phyloP scores from a whole-genome alignment of 92 coral and sea anemone genomes.

The Hydrozoanthus gracilis region DNA sequence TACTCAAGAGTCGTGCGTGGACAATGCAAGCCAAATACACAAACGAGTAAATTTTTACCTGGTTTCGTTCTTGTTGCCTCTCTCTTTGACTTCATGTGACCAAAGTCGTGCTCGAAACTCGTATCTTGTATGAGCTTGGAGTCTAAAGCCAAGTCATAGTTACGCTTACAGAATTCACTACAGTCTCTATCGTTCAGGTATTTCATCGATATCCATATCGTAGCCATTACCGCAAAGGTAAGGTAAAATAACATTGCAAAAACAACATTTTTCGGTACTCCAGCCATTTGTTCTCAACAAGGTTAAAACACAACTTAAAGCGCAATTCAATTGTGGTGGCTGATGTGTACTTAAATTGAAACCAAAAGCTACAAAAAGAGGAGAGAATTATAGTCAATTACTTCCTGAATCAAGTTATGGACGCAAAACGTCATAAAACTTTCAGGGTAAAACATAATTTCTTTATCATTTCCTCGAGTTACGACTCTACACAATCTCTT shows the following conservation, averaged over 20 bases:
- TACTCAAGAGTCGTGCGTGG: neutral
- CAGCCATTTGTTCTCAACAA: constrained; percentile 32
- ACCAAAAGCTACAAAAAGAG: too few species aligned
- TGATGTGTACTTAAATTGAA: too few species aligned
- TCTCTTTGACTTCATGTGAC: constrained; percentile 46
- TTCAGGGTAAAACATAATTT: neutral
- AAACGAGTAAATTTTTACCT: neutral
- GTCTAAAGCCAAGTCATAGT: constrained; percentile 13
- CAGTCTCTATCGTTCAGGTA: constrained; percentile 76
- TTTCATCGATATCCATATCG: constrained; percentile 79
- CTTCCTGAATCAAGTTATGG: neutral
- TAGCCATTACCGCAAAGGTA: constrained; percentile 75
- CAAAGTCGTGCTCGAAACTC: constrained; percentile 61
- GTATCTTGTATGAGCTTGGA: constrained; percentile 37
- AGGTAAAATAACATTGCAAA: constrained; percentile 74
- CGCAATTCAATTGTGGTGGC: too few species aligned
- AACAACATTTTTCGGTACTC: constrained; percentile 62
- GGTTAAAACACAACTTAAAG: neutral
- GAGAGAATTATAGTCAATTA: too few species aligned
- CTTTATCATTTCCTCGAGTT: neutral
- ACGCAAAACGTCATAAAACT: constrained; percentile 1
- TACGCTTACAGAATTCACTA: constrained; percentile 55
- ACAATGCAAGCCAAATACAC: neutral
- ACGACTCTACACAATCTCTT: neutral
- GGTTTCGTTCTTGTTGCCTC: constrained; percentile 1